Percentiles rank a stretch among this genome's conserved stretches.
phyloP scores from a whole-genome alignment of 2,888 invertebrate genomes.

The Clepsis dumicolana region DNA sequence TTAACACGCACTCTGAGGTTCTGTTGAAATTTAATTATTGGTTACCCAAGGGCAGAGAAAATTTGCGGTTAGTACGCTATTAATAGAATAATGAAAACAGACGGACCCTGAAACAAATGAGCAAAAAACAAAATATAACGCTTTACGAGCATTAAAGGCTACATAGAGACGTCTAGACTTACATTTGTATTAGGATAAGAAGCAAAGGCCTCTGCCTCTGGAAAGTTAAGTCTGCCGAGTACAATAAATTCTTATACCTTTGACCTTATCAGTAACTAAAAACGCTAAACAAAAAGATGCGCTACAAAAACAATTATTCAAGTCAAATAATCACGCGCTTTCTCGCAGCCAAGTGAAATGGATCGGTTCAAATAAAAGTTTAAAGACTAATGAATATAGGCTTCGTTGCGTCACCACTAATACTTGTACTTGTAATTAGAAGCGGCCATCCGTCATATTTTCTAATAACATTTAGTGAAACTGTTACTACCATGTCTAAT shows the following conservation, averaged over 20 bases:
- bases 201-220: too few relatives aligned
- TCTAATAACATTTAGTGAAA: slow-evolving; percentile 40
- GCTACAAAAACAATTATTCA: background rate
- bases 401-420: slow-evolving; percentile 24
- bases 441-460: slow-evolving; percentile 41
- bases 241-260: background rate
- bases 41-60: too few relatives aligned
- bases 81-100: background rate
- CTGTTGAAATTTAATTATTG: too few relatives aligned
- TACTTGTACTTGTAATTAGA: slow-evolving; percentile 33
- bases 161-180: too few relatives aligned
- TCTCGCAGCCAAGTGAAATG: slow-evolving; percentile 36
- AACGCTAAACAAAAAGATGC: background rate
- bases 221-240: too few relatives aligned
- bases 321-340: slow-evolving; percentile 17
- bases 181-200: too few relatives aligned
- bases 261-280: background rate
- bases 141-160: too few relatives aligned
- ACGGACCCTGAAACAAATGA: background rate
- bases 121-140: too few relatives aligned
- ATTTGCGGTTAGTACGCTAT: too few relatives aligned
- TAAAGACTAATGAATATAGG: slow-evolving; percentile 40
- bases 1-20: too few relatives aligned
- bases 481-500: slow-evolving; percentile 40
- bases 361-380: slow-evolving; percentile 18